Conservation (phyloP, 1,140 invertebrate genomes). For the Chrysomallon squamiferum region DNA sequence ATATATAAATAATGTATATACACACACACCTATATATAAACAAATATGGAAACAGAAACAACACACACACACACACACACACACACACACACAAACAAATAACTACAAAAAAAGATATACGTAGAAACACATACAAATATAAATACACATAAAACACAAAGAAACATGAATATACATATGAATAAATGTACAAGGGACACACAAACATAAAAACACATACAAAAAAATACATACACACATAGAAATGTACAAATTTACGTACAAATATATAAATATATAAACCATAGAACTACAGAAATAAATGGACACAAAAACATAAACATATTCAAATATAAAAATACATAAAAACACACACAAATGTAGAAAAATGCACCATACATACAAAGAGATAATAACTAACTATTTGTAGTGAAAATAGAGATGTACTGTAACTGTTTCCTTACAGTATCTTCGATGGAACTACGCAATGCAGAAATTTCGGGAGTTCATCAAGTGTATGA, state of each 20-base stretch:
- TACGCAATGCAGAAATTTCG: too few species aligned
- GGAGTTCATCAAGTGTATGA: too few species aligned
- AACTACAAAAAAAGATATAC: conserved; percentile 47
- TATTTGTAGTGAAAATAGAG: too few species aligned
- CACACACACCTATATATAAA: conserved; percentile 46
- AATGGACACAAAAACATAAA: too few species aligned
- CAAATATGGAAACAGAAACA: conserved; percentile 51
- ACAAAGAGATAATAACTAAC: too few species aligned
- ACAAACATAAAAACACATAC: neutral
- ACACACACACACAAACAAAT: conserved; percentile 45
- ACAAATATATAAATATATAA: too few species aligned
- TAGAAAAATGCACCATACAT: too few species aligned
- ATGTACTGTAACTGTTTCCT: too few species aligned
- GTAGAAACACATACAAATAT: neutral
- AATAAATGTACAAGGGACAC: neutral
- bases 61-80: conserved; percentile 51
- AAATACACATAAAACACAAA: conserved; percentile 22
- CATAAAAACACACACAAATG: too few species aligned
- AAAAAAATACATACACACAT: neutral
- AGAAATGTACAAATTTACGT: neutral
- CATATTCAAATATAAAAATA: too few species aligned
- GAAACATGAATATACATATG: neutral
- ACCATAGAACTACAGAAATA: too few species aligned
- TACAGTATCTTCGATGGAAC: too few species aligned
- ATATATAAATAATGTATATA: neutral